Base-by-base conservation (phyloP, 2,888 invertebrate species). In the Escarpia spicata region DNA sequence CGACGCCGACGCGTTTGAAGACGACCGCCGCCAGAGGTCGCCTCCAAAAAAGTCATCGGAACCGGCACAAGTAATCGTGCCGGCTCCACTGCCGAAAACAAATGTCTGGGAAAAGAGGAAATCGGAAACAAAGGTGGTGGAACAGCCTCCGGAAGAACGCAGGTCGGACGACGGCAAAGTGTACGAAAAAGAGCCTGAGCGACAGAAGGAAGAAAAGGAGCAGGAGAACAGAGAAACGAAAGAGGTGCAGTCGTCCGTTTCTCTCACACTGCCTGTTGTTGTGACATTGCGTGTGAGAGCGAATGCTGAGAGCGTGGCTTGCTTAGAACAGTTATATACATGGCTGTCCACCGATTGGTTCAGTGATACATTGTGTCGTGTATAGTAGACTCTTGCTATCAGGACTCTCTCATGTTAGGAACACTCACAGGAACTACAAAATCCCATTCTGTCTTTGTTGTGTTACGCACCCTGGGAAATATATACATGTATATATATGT, bases 61-160 rank as follows among this genome's bases (percentile, higher is more conserved):
- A 90, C 92, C 91, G 89, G 37, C 92, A 19, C 92, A 43, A 10
- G 92, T 93, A 45, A 44, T 94, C 31, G 95, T 96, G n/a, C 96
- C 96, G 3, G 96, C 96, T 2, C 96, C 96, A 12, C 95, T 95
- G 2, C 96, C 96, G 9, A 95, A 95, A 93, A 96, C 95, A 91
- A 96, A 96, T 93, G 93, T 95, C 37, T 96, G 96, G 96, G 95
- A 94, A 89, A 95, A 94, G 93, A 94, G 96, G 89, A 95, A 95
- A 92, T 89, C 91, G 26, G 75, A 75, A 75, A 75, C 75, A 26
- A 75, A 75, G 75, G 75, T 75, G 26, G n/a, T 26, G 2, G n/a
- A 26, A 26, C 75, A 26, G n/a, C 75, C n/a, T 19, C 26, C n/a
- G 75, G 75, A 75, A 26, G 75, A 75, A 26, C 75, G 75, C 26